Evolutionary conservation across 2,888 invertebrate genomes (phyloP).

Genomic region (Stenichneumon culpator): DNA sequence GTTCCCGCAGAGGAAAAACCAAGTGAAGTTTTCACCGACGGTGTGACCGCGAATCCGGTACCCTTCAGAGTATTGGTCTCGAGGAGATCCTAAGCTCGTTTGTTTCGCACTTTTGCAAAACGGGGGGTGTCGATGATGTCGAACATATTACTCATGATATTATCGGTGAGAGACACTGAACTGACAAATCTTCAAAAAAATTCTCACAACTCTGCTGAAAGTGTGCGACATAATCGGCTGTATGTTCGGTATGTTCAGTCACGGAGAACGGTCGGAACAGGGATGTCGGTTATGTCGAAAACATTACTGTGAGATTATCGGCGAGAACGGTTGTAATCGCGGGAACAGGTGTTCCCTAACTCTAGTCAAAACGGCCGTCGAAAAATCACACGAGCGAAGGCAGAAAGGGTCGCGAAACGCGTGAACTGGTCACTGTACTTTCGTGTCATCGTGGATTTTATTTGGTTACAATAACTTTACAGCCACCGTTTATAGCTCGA

Average conservation of each 20-base stretch:
- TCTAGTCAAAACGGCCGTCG: slow-evolving; percentile 67
- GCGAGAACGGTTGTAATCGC: slow-evolving; percentile 61
- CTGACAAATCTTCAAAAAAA: slow-evolving; percentile 89
- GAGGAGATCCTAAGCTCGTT: slow-evolving; percentile 83
- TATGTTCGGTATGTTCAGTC: slow-evolving; percentile 87
- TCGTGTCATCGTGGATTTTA: slow-evolving; percentile 34
- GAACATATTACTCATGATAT: not conserved
- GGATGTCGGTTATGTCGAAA: not conserved
- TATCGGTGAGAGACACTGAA: slow-evolving; percentile 87
- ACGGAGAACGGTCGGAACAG: too few relatives aligned
- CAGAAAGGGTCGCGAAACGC: not conserved
- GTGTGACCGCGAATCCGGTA: slow-evolving; percentile 91
- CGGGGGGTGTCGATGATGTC: not conserved
- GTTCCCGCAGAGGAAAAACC: slow-evolving; percentile 89
- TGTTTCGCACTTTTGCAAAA: slow-evolving; percentile 8
- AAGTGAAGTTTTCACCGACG: slow-evolving; percentile 90
- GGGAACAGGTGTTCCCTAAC: slow-evolving; percentile 41
- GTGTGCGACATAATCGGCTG: slow-evolving; percentile 94
- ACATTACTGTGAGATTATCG: slow-evolving; percentile 3
- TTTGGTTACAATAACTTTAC: slow-evolving; percentile 55
- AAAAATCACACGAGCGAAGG: slow-evolving; percentile 18
- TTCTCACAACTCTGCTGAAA: slow-evolving; percentile 90
- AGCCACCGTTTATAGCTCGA: slow-evolving; percentile 47
- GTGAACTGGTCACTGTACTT: slow-evolving; percentile 14
- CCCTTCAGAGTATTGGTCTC: slow-evolving; percentile 90